Conservation (phyloP, 1,140 invertebrate genomes). For the Polypedilum vanderplanki region DNA sequence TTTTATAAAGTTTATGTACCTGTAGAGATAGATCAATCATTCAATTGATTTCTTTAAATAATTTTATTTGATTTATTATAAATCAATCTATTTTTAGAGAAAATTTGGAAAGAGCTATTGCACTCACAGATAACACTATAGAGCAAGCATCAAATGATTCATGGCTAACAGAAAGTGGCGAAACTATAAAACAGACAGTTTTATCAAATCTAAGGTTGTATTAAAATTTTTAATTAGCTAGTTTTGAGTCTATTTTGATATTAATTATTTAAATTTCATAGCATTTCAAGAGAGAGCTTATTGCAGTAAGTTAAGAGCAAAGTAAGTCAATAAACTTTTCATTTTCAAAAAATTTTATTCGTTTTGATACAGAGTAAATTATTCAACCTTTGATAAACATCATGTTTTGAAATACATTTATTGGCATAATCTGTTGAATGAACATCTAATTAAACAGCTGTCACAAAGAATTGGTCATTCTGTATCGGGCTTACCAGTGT, state of each 20-base stretch:
- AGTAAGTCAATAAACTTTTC: neutral
- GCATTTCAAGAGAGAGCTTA: neutral
- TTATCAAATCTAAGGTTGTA: neutral
- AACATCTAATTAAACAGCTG: neutral
- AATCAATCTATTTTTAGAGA: neutral
- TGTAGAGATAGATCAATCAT: too few relatives aligned
- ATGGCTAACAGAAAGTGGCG: neutral
- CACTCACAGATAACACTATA: neutral
- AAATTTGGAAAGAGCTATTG: neutral
- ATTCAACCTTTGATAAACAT: neutral
- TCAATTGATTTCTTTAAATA: neutral
- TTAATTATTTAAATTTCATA: neutral
- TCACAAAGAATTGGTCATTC: constrained; percentile 9
- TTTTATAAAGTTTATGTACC: too few relatives aligned
- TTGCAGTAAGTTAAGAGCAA: neutral
- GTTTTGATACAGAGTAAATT: constrained; percentile 1
- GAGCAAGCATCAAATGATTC: neutral
- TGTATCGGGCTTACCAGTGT: neutral
- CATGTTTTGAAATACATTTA: neutral
- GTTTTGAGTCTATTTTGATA: neutral
- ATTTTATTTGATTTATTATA: neutral
- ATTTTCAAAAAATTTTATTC: neutral
- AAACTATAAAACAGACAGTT: neutral
- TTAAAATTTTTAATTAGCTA: neutral
- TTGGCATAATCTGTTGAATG: constrained; percentile 7